A percentile compares a stretch with the other conserved stretches of the same genome.
Conservation (phyloP, 2,113 vertebrate genomes). For the Trachemys scripta region DNA sequence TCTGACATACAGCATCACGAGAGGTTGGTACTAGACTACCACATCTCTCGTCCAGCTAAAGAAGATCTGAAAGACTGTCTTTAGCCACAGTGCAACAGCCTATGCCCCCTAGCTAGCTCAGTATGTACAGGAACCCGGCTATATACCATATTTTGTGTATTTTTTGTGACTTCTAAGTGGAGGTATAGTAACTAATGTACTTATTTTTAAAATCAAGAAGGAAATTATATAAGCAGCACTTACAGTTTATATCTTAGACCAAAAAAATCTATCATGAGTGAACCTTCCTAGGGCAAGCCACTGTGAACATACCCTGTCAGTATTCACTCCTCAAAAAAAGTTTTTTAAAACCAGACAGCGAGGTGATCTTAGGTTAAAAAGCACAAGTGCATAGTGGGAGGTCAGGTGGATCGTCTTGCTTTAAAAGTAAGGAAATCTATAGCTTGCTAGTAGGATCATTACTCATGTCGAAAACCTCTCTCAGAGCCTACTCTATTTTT, state of each 20-base stretch:
- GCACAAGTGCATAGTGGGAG: not conserved
- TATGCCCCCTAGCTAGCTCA: not conserved
- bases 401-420: not conserved
- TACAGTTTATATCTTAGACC: not conserved
- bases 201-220: not conserved
- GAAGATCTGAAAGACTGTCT: not conserved
- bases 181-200: not conserved
- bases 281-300: not conserved
- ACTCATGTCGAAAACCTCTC: not conserved
- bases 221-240: not conserved
- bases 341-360: not conserved
- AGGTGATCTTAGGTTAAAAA: not conserved
- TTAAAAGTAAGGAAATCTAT: not conserved
- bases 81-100: not conserved
- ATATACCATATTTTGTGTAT: not conserved
- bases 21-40: not conserved
- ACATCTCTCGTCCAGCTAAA: not conserved
- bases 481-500: not conserved
- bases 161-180: not conserved
- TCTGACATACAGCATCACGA: not conserved
- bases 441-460: not conserved
- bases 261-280: not conserved
- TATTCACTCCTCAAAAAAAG: not conserved
- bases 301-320: not conserved
- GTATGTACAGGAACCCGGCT: not conserved